Percentiles rank a stretch among this genome's conserved stretches.
phyloP scores from a whole-genome alignment of 2,797 vertebrate genomes.

The Craterocephalus amniculus region DNA sequence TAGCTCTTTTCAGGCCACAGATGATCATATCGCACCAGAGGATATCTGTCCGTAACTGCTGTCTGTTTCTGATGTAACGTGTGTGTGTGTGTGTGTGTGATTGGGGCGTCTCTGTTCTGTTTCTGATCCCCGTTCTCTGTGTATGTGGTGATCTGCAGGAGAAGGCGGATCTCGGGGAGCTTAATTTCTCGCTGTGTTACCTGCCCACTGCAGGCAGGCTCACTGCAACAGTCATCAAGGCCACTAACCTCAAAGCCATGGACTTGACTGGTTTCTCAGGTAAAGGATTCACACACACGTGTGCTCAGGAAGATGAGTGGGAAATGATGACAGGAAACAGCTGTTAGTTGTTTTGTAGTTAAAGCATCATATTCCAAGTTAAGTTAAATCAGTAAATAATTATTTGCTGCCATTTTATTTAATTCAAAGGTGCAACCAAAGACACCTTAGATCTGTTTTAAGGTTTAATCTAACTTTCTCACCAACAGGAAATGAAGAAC shows the following conservation, averaged over 20 bases:
- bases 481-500: no score
- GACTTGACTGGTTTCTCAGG: constrained; percentile 95
- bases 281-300: constrained; percentile 57
- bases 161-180: constrained; percentile 94
- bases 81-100: constrained; percentile 14
- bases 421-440: background rate
- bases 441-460: background rate
- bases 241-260: constrained; percentile 96
- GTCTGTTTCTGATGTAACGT: constrained; percentile 18
- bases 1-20: constrained; percentile 36
- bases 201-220: constrained; percentile 93
- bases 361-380: no score
- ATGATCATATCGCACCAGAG: constrained; percentile 15
- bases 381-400: no score
- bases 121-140: constrained; percentile 44
- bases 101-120: background rate
- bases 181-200: constrained; percentile 96
- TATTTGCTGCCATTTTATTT: no score
- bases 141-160: constrained; percentile 81
- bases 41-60: constrained; percentile 20
- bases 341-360: constrained; percentile 12
- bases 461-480: no score
- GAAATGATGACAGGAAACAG: constrained; percentile 35
- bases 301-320: constrained; percentile 3
- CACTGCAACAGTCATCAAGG: constrained; percentile 92